A percentile compares a stretch with the other conserved stretches of the same genome.
These are phyloP conservation scores for Malurus leucopterus DNA, from an alignment of 2,797 vertebrate species.

Conservation along the genomic window DNA sequence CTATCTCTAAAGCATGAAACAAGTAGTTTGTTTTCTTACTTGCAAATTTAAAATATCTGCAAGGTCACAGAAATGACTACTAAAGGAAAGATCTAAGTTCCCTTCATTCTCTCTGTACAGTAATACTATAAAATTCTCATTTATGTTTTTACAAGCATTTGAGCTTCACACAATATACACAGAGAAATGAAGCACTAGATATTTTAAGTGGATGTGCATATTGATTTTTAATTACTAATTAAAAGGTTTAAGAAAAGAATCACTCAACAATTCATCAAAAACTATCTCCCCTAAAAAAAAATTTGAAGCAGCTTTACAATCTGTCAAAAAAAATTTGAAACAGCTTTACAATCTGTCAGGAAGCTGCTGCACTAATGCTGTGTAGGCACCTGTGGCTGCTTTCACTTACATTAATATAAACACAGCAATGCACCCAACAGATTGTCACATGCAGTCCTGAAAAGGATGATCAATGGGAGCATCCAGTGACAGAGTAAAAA, in stretches of 20 bases:
- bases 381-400: not conserved
- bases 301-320: not conserved
- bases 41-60: not conserved
- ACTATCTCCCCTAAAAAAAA: not conserved
- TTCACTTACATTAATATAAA: not conserved
- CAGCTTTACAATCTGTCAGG: not conserved
- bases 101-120: not conserved
- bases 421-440: not conserved
- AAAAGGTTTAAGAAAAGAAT: not conserved
- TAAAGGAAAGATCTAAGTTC: not conserved
- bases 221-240: not conserved
- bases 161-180: not conserved
- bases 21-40: not conserved
- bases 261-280: not conserved
- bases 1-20: not conserved
- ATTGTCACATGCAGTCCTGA: not conserved
- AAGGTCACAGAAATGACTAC: not conserved
- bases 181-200: not conserved
- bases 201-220: not conserved
- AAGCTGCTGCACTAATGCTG: not conserved
- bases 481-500: not conserved
- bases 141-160: not conserved
- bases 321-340: fast-evolving
- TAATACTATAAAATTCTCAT: not conserved
- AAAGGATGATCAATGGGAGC: not conserved